Percentiles rank a stretch among this genome's conserved stretches.
phyloP scores from a whole-genome alignment of 2,113 vertebrate species.

The Nothobranchius kuhntae region DNA sequence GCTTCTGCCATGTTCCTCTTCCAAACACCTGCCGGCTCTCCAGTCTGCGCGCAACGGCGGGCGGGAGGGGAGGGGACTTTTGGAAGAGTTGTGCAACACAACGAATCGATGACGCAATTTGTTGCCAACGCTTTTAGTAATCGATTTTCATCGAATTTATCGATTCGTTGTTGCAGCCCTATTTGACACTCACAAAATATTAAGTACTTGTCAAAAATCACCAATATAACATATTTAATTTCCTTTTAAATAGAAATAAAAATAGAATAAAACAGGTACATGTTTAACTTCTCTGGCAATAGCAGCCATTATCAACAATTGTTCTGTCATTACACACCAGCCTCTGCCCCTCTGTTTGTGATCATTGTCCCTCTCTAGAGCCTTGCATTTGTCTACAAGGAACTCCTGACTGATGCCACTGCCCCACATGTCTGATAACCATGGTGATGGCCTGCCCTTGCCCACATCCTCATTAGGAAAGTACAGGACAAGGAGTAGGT shows the following conservation, averaged over 20 bases:
- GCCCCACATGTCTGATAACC: slow-evolving; percentile 41
- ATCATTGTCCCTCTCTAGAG: slow-evolving; percentile 25
- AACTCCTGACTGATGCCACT: slow-evolving; percentile 46
- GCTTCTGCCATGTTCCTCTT: no score
- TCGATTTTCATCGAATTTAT: no score
- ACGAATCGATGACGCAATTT: no score
- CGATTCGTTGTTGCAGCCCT: no score
- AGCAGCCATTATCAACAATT: slow-evolving; percentile 7
- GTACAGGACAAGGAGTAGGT: slow-evolving; percentile 55
- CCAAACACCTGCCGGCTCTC: no score
- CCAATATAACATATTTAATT: background rate
- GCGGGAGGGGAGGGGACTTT: no score
- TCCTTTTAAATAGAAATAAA: background rate
- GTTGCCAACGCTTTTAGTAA: no score
- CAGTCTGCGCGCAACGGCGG: no score
- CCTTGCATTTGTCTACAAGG: slow-evolving; percentile 26
- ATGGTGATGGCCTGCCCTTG: slow-evolving; percentile 44
- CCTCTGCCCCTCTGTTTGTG: slow-evolving; percentile 3
- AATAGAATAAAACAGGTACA: background rate
- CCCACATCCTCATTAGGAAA: slow-evolving; percentile 61
- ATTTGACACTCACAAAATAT: no score
- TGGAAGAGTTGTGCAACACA: no score
- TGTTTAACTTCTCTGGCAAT: background rate
- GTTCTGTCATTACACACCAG: slow-evolving; percentile 4
- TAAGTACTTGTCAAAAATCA: no score